Conservation (phyloP, 23 tunicate species). For the Styela plicata region DNA sequence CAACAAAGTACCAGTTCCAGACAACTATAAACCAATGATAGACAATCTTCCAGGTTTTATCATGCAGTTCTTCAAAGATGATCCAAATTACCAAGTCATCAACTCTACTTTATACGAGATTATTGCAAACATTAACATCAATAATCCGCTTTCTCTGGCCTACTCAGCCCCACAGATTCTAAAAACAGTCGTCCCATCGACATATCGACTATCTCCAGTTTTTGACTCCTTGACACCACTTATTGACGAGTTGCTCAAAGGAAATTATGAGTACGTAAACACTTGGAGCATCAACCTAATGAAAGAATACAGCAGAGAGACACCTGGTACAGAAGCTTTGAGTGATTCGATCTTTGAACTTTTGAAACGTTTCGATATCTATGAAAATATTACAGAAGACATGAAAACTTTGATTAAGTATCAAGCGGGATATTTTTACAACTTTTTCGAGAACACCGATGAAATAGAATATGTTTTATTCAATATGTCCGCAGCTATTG, state of each 20-base stretch:
- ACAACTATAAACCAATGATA: neutral
- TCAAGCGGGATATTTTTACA: slow-evolving; percentile 16
- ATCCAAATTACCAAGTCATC: neutral
- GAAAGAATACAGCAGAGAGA: slow-evolving; percentile 10
- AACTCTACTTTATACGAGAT: neutral
- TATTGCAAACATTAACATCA: neutral
- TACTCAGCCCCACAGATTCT: neutral
- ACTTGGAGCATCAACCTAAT: slow-evolving; percentile 1
- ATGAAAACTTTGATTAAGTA: neutral
- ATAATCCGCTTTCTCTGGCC: neutral
- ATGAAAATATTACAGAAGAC: neutral
- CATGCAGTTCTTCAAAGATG: slow-evolving; percentile 5
- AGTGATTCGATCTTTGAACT: slow-evolving; percentile 1
- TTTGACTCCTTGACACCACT: neutral
- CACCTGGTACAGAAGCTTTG: slow-evolving; percentile 9
- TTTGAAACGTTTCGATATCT: slow-evolving; percentile 4
- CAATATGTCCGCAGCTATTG: neutral
- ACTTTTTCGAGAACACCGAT: neutral
- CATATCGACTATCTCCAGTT: neutral
- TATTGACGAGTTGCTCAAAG: neutral
- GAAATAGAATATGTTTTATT: neutral
- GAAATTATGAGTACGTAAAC: slow-evolving; percentile 3
- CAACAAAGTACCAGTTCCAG: neutral
- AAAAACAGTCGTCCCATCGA: neutral
- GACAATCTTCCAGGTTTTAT: slow-evolving; percentile 20